phyloP scores from a whole-genome alignment of 2,888 invertebrate genomes.

The Scaptomyza cyrtandrae region DNA sequence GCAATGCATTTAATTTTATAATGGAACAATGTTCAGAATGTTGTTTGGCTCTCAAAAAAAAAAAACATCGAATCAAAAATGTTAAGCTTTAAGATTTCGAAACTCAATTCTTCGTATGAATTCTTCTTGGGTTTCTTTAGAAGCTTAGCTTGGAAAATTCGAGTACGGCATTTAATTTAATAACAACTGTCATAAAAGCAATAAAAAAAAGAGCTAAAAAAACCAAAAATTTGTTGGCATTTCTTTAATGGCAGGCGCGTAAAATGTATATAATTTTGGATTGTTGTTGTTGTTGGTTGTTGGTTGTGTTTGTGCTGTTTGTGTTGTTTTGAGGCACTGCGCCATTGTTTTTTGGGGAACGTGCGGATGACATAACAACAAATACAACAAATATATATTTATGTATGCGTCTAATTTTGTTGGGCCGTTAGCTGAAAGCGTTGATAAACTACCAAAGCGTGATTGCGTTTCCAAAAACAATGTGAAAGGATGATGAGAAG shows the following conservation, averaged over 20 bases:
- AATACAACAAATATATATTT: background rate
- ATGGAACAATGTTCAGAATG: too few species aligned
- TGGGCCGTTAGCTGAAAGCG: conserved; percentile 33
- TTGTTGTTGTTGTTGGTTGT: background rate
- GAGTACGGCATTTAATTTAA: background rate
- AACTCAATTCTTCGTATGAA: too few species aligned
- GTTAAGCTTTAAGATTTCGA: too few species aligned
- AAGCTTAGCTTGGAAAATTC: background rate
- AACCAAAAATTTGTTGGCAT: conserved; percentile 25
- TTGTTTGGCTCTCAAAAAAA: too few species aligned
- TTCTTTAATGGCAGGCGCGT: conserved; percentile 51
- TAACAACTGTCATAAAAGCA: conserved; percentile 3
- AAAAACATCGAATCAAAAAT: too few species aligned
- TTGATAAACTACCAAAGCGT: conserved; percentile 80
- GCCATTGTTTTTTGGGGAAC: conserved; percentile 37
- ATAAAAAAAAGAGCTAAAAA: conserved; percentile 16
- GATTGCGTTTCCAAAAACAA: conserved; percentile 60
- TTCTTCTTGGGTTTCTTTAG: background rate
- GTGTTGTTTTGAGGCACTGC: conserved; percentile 16
- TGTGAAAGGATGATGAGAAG: too few species aligned
- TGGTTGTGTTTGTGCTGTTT: background rate
- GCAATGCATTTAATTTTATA: too few species aligned
- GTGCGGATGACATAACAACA: conserved; percentile 49
- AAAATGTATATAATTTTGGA: conserved; percentile 21
- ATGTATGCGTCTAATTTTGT: background rate